Percentiles rank a stretch among this genome's conserved stretches.
phyloP scores from a whole-genome alignment of 2,888 invertebrate genomes.

The Ennomos fuscantarius region DNA sequence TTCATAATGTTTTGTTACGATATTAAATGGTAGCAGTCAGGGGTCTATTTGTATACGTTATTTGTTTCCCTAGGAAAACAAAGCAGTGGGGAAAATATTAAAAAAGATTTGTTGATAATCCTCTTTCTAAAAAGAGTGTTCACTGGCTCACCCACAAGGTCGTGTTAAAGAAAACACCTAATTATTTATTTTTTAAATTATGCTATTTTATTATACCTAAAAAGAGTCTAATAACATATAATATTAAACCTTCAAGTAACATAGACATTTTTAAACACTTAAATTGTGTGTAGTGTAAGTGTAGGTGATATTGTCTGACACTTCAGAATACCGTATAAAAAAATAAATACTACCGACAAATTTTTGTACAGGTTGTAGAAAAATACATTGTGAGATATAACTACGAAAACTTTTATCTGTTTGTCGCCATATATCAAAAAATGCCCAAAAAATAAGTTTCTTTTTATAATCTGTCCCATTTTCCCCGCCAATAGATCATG shows the following conservation, averaged over 20 bases:
- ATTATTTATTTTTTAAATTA: too few relatives aligned
- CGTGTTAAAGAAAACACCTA: too few relatives aligned
- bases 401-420: slow-evolving; percentile 36
- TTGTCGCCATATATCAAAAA: slow-evolving; percentile 38
- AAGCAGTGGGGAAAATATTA: slow-evolving; percentile 15
- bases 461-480: slow-evolving; percentile 41
- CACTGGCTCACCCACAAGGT: too few relatives aligned
- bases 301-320: too few relatives aligned
- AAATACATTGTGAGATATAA: slow-evolving; percentile 19
- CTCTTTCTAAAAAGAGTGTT: neutral
- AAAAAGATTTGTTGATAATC: neutral
- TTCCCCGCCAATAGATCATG: slow-evolving; percentile 40
- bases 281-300: too few relatives aligned
- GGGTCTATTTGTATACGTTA: slow-evolving; percentile 30
- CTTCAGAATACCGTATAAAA: too few relatives aligned
- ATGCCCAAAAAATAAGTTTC: slow-evolving; percentile 37
- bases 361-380: too few relatives aligned
- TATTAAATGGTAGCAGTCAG: slow-evolving; percentile 38
- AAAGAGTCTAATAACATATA: too few relatives aligned
- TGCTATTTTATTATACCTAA: too few relatives aligned
- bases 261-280: too few relatives aligned
- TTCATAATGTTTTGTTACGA: slow-evolving; percentile 39
- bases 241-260: too few relatives aligned
- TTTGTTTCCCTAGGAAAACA: slow-evolving; percentile 23
- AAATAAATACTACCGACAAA: too few relatives aligned